Evolutionary conservation across 2,888 invertebrate species (phyloP).

Genomic region (Apamea crenata): DNA sequence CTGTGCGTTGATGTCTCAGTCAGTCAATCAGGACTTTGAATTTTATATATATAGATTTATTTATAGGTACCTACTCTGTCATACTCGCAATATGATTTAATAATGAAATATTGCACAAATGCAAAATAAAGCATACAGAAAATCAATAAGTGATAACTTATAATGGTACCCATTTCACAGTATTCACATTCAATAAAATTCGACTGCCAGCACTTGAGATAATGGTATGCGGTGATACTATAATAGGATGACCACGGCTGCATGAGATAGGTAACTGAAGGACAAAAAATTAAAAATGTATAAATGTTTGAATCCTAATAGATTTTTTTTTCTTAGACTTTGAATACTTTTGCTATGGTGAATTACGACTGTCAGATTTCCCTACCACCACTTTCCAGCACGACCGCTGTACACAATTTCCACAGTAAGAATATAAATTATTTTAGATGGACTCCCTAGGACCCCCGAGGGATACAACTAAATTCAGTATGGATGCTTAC

Average conservation of each 20-base stretch:
- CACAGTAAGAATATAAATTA: constrained; percentile 17
- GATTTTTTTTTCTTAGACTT: not conserved
- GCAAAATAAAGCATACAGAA: constrained; percentile 1
- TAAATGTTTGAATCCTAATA: not conserved
- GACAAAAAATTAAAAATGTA: constrained; percentile 1
- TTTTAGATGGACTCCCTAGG: constrained; percentile 24
- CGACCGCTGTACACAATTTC: constrained; percentile 16
- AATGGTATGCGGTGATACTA: constrained; percentile 68
- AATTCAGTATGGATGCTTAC: constrained; percentile 37
- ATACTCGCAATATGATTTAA: too few species aligned
- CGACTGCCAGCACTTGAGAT: constrained; percentile 70
- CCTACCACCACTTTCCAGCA: not conserved
- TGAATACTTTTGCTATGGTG: not conserved
- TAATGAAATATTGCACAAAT: constrained; percentile 16
- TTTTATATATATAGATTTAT: too few species aligned
- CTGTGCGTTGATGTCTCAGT: too few species aligned
- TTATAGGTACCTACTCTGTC: not conserved
- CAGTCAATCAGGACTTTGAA: too few species aligned
- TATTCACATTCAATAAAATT: constrained; percentile 74
- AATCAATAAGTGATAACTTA: constrained; percentile 46
- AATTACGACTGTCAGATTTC: constrained; percentile 1
- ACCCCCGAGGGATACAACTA: constrained; percentile 33
- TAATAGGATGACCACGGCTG: constrained; percentile 60
- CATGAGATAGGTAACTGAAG: constrained; percentile 3
- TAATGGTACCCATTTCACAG: constrained; percentile 61